Percentiles rank a stretch among this genome's conserved stretches.
phyloP scores from a whole-genome alignment of 2,888 invertebrate species.

The Ochropleura plecta region DNA sequence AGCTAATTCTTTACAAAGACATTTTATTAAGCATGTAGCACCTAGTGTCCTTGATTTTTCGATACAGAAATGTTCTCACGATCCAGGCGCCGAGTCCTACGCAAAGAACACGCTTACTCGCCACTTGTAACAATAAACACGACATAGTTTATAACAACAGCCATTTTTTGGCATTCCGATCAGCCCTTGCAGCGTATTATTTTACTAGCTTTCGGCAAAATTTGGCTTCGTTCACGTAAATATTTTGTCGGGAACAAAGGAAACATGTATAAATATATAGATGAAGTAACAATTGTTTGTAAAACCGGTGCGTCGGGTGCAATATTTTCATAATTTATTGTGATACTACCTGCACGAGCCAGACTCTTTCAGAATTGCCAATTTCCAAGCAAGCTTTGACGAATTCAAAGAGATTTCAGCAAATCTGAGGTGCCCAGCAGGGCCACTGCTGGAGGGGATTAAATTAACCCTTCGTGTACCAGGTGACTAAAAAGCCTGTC shows the following conservation, averaged over 20 bases:
- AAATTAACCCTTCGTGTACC: too few species aligned
- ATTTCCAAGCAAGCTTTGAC: not conserved
- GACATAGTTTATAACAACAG: conserved; percentile 34
- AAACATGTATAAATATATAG: conserved; percentile 22
- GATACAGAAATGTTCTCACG: conserved; percentile 69
- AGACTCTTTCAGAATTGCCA: not conserved
- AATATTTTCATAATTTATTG: conserved; percentile 42
- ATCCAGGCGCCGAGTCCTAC: conserved; percentile 47
- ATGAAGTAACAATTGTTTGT: conserved; percentile 46
- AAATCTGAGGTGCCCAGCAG: too few species aligned
- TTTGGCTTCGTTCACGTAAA: conserved; percentile 44
- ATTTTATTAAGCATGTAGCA: not conserved
- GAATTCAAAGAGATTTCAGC: not conserved
- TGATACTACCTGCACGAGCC: not conserved
- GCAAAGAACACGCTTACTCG: conserved; percentile 51
- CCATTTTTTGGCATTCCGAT: conserved; percentile 55
- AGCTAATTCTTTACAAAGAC: not conserved
- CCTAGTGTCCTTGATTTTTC: conserved; percentile 30
- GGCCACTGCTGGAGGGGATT: too few species aligned
- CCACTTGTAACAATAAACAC: conserved; percentile 82
- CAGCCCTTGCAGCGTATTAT: conserved; percentile 29
- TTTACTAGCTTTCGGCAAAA: conserved; percentile 36
- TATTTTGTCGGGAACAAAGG: conserved; percentile 49
- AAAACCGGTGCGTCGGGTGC: conserved; percentile 25
- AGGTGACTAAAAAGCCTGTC: too few species aligned